phyloP scores from a whole-genome alignment of 2,113 vertebrate species.

The Amblyornis subalaris region DNA sequence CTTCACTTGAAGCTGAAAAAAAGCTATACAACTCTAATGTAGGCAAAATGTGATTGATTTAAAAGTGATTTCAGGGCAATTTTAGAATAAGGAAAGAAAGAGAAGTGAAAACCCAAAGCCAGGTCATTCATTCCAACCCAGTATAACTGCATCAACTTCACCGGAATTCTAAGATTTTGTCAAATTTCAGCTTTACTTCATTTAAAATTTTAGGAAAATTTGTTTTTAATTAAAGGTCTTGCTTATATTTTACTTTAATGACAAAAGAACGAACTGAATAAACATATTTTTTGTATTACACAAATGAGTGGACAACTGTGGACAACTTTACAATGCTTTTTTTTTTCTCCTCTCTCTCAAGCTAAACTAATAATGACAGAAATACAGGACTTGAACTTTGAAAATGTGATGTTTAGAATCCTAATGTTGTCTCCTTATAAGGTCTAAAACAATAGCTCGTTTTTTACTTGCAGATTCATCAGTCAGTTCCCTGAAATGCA shows the following conservation, averaged over 20 bases:
- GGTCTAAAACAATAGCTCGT: neutral
- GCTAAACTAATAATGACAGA: neutral
- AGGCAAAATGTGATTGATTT: neutral
- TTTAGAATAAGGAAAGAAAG: neutral
- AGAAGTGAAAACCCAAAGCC: neutral
- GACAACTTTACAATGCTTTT: accelerated
- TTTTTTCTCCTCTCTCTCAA: accelerated
- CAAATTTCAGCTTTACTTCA: neutral
- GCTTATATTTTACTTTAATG: neutral
- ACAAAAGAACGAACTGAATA: neutral
- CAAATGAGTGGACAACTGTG: neutral
- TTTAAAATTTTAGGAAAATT: neutral
- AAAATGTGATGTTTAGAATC: neutral
- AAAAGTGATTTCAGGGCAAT: neutral
- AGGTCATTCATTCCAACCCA: neutral
- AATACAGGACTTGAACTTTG: neutral
- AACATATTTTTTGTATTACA: neutral
- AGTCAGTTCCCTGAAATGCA: neutral
- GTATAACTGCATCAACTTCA: neutral
- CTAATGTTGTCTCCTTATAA: neutral
- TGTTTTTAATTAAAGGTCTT: neutral
- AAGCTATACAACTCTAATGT: neutral
- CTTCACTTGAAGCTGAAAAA: neutral
- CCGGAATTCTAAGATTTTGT: neutral
- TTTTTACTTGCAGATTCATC: neutral